phyloP scores from a whole-genome alignment of 2,797 vertebrate genomes.

The Vipera ursinii region DNA sequence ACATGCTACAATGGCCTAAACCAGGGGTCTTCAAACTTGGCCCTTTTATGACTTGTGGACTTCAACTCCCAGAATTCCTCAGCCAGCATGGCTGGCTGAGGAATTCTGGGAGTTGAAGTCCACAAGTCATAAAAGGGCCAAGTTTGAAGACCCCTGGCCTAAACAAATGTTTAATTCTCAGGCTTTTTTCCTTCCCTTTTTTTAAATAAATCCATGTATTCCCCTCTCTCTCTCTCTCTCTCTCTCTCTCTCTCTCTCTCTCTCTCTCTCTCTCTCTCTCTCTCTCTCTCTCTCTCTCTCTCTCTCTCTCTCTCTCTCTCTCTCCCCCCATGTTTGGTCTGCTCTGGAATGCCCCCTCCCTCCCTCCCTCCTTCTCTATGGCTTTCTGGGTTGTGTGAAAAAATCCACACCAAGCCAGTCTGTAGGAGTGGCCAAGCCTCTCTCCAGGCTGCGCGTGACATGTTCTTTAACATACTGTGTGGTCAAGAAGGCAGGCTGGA shows the following conservation, averaged over 20 bases:
- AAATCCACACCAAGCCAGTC: conserved; percentile 74
- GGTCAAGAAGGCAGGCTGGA: conserved; percentile 76
- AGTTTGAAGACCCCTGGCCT: conserved; percentile 33
- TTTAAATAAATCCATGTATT: conserved; percentile 76
- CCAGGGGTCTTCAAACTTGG: too few species aligned
- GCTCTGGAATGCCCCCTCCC: conserved; percentile 71
- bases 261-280: conserved; percentile 69
- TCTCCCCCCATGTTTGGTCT: conserved; percentile 80
- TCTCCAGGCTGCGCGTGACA: conserved; percentile 71
- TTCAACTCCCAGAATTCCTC: too few species aligned
- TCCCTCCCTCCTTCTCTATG: conserved; percentile 69
- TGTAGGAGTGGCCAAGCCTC: conserved; percentile 66
- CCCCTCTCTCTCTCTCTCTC: conserved; percentile 68
- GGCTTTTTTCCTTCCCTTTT: conserved; percentile 67
- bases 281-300: conserved; percentile 60
- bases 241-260: conserved; percentile 67
- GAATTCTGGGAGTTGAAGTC: too few species aligned
- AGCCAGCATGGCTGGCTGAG: too few species aligned
- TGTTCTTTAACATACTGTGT: conserved; percentile 83
- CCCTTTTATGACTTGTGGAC: too few species aligned
- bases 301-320: conserved; percentile 63
- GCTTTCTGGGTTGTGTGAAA: conserved; percentile 96
- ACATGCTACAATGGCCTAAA: too few species aligned
- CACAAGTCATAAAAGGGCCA: too few species aligned
- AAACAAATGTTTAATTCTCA: conserved; percentile 82